Evolutionary conservation across 37 sponge, comb jelly and placozoan species (phyloP).

Genomic region (Spongilla lacustris): DNA sequence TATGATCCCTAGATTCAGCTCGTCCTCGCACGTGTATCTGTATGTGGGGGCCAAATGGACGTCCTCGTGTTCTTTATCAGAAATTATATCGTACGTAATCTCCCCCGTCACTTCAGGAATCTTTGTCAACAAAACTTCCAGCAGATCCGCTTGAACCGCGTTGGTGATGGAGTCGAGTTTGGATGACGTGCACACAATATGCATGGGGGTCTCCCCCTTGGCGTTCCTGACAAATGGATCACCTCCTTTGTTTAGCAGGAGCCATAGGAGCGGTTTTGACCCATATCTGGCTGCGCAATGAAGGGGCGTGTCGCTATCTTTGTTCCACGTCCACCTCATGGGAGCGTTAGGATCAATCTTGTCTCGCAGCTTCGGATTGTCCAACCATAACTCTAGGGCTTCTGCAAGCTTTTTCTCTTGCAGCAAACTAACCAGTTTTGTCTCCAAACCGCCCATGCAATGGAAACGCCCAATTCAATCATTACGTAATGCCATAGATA

Average conservation of each 20-base stretch:
- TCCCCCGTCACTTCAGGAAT: constrained; percentile 9
- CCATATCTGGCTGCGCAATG: constrained; percentile 53
- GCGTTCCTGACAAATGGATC: constrained; percentile 63
- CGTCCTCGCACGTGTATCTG: not conserved
- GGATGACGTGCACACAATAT: constrained; percentile 62
- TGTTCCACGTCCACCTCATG: constrained; percentile 22
- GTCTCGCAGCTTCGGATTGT: constrained; percentile 39
- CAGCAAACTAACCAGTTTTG: constrained; percentile 36
- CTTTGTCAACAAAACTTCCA: constrained; percentile 44
- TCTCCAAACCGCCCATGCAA: constrained; percentile 58
- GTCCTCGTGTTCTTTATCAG: not conserved
- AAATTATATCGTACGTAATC: not conserved
- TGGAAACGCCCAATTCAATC: too few species aligned
- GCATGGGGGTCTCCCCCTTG: constrained; percentile 69
- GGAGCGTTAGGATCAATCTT: constrained; percentile 49
- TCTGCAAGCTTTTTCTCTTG: constrained; percentile 40
- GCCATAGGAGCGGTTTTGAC: constrained; percentile 32
- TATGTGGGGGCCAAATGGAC: not conserved
- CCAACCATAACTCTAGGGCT: constrained; percentile 41
- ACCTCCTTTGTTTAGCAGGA: constrained; percentile 49
- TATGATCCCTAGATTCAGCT: constrained; percentile 22
- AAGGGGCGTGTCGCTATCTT: constrained; percentile 59
- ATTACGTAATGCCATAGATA: too few species aligned
- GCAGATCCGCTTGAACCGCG: constrained; percentile 44
- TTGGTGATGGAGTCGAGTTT: constrained; percentile 26